Evolutionary conservation across 2,888 invertebrate species (phyloP).

Genomic region (Auanema sp.): DNA sequence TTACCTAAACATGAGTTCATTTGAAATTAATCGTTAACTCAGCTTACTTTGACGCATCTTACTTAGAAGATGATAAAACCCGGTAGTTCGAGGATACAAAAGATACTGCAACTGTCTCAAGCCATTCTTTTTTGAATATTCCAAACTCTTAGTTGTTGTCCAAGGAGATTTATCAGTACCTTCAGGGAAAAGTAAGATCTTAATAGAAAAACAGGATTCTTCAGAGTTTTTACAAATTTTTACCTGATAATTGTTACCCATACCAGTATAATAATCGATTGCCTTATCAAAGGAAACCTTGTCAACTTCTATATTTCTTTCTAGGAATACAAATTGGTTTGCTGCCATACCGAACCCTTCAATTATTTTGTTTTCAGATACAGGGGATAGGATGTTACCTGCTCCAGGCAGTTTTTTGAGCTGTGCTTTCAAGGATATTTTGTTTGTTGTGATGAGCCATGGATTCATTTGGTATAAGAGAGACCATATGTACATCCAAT

Average conservation of each 20-base stretch:
- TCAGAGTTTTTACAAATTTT: background rate
- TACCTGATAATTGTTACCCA: conserved; percentile 71
- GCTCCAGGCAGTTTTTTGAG: conserved; percentile 81
- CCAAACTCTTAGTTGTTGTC: conserved; percentile 70
- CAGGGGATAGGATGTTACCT: conserved; percentile 69
- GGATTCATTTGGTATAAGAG: conserved; percentile 76
- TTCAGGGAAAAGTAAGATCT: conserved; percentile 82
- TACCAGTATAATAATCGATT: conserved; percentile 76
- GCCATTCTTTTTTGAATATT: conserved; percentile 57
- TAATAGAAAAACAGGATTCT: no score
- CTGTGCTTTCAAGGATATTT: conserved; percentile 82
- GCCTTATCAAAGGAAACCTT: conserved; percentile 73
- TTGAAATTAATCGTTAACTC: conserved; percentile 3
- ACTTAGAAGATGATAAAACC: conserved; percentile 70
- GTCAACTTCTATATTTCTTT: conserved; percentile 81
- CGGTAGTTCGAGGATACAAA: conserved; percentile 83
- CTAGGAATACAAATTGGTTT: conserved; percentile 81
- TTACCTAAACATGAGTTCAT: conserved; percentile 65
- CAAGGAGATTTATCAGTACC: conserved; percentile 80
- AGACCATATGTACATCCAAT: conserved; percentile 89
- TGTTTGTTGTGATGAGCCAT: conserved; percentile 70
- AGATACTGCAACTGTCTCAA: conserved; percentile 74
- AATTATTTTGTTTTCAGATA: background rate
- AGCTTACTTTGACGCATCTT: conserved; percentile 68
- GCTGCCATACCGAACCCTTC: conserved; percentile 79